These are phyloP conservation scores for Siniperca chuatsi DNA, from an alignment of 2,113 vertebrate species.

Conservation along the genomic window DNA sequence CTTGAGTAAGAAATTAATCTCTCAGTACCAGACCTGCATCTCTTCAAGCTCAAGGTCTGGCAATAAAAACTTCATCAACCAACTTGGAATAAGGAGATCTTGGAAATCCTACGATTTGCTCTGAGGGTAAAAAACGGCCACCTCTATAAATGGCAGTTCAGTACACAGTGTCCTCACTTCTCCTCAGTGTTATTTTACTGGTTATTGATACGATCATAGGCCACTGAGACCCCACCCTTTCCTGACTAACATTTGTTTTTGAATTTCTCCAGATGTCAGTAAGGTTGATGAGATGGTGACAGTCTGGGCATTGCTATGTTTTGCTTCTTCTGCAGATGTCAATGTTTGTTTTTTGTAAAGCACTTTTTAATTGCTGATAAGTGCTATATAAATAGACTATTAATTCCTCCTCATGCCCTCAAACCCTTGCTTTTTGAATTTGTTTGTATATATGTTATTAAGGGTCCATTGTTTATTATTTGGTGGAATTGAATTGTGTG, in stretches of 20 bases:
- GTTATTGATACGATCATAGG: neutral
- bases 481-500: neutral
- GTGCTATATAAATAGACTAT: neutral
- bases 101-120: slow-evolving; percentile 26
- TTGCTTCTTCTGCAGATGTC: no score
- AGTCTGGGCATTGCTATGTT: no score
- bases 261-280: neutral
- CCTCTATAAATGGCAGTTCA: slow-evolving; percentile 9
- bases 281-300: no score
- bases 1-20: slow-evolving; percentile 54
- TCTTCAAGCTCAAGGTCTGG: slow-evolving; percentile 24
- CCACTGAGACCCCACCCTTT: neutral
- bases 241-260: neutral
- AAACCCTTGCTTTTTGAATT: neutral
- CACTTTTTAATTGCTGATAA: neutral
- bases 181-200: neutral
- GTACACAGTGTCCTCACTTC: neutral
- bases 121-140: neutral
- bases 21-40: slow-evolving; percentile 32
- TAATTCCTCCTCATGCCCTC: neutral
- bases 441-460: neutral
- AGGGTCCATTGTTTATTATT: neutral
- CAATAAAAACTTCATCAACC: slow-evolving; percentile 26
- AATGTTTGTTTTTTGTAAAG: neutral
- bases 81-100: slow-evolving; percentile 53